Percentiles rank a stretch among this genome's conserved stretches.
Conservation (phyloP, 2,797 vertebrate species). For the Aeoliscus strigatus region DNA sequence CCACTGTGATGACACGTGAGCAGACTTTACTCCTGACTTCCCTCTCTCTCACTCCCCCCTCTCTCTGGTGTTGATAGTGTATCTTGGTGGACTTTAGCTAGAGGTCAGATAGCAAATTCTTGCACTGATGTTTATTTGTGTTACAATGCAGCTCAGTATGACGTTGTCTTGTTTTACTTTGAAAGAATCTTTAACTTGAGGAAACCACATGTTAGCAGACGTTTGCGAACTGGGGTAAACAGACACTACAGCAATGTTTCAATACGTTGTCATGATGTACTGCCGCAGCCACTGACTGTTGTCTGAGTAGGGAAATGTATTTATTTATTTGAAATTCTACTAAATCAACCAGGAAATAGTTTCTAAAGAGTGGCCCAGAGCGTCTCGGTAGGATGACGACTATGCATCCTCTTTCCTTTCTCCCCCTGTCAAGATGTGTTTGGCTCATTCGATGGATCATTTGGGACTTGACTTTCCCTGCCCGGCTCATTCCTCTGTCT, state of each 20-base stretch:
- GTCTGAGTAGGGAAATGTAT: no score
- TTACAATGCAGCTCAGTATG: slow-evolving; percentile 11
- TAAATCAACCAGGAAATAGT: no score
- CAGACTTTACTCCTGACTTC: slow-evolving; percentile 50
- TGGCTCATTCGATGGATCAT: neutral
- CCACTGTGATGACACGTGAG: slow-evolving; percentile 24
- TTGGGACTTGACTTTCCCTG: slow-evolving; percentile 21
- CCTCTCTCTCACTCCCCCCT: slow-evolving; percentile 1
- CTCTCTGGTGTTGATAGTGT: slow-evolving; percentile 32
- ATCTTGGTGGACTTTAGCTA: slow-evolving; percentile 61
- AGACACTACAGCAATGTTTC: neutral
- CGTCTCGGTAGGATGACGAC: no score
- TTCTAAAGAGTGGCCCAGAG: no score
- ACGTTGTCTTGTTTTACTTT: slow-evolving; percentile 4
- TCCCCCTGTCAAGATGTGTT: slow-evolving; percentile 5
- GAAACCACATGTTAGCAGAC: neutral
- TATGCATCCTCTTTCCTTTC: neutral
- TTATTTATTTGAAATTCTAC: no score
- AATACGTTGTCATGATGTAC: neutral
- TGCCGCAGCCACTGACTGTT: neutral
- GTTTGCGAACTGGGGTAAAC: neutral
- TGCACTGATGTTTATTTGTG: slow-evolving; percentile 30
- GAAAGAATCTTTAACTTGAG: slow-evolving; percentile 5
- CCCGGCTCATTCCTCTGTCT: neutral
- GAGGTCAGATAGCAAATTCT: slow-evolving; percentile 29